A percentile compares a stretch with the other conserved stretches of the same genome.
Conservation (phyloP, 2,888 invertebrate genomes). For the Diaprepes abbreviatus region DNA sequence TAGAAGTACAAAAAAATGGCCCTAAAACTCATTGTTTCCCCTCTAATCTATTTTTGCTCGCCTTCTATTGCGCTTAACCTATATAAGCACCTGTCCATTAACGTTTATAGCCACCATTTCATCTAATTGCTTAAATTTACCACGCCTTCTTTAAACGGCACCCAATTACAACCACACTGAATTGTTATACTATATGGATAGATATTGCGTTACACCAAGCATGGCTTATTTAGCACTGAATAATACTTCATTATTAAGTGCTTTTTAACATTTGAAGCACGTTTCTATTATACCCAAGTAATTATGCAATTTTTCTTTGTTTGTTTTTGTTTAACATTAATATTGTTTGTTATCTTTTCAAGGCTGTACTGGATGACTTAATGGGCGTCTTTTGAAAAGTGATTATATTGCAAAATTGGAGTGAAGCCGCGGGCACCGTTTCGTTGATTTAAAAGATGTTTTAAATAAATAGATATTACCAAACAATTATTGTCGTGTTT, state of each 20-base stretch:
- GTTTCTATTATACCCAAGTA: slow-evolving; percentile 40
- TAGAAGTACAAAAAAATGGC: too few relatives aligned
- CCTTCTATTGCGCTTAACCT: too few relatives aligned
- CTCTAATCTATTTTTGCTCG: too few relatives aligned
- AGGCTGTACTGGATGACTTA: slow-evolving; percentile 37
- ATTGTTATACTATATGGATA: slow-evolving; percentile 12
- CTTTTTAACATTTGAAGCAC: slow-evolving; percentile 41
- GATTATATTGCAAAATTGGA: slow-evolving; percentile 5
- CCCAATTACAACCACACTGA: slow-evolving; percentile 17
- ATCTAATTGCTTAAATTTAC: slow-evolving; percentile 18
- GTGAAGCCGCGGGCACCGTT: background rate
- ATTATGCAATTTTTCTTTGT: slow-evolving; percentile 47
- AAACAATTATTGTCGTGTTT: background rate
- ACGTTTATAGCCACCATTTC: slow-evolving; percentile 19
- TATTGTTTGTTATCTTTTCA: slow-evolving; percentile 33
- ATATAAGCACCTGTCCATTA: slow-evolving; percentile 20
- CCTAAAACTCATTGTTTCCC: too few relatives aligned
- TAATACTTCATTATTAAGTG: slow-evolving; percentile 34
- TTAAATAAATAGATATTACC: background rate
- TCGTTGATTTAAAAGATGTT: slow-evolving; percentile 1
- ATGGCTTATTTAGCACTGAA: slow-evolving; percentile 32
- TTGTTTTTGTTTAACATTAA: slow-evolving; percentile 44
- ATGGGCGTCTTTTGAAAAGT: slow-evolving; percentile 13
- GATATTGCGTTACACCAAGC: slow-evolving; percentile 20
- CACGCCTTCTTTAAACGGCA: slow-evolving; percentile 29